Conservation (phyloP, 2,113 vertebrate genomes). For the Ptilorrhoa leucosticta region DNA sequence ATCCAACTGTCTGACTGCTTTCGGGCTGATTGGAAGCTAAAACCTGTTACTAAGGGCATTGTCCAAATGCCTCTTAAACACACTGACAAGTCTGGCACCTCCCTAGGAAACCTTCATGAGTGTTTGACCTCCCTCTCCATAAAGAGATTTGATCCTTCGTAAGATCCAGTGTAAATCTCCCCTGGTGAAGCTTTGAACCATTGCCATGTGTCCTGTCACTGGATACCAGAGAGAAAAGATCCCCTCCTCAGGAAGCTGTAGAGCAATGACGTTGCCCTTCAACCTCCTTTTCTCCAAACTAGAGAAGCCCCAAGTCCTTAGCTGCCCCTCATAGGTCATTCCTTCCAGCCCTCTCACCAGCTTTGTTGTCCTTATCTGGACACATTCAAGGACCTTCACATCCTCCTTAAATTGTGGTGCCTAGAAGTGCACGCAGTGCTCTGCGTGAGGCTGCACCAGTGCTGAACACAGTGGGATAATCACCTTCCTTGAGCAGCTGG, state of each 20-base stretch:
- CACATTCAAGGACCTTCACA: neutral
- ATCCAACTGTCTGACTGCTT: neutral
- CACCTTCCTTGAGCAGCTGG: neutral
- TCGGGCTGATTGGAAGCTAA: neutral
- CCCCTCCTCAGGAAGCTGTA: neutral
- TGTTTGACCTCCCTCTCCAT: neutral
- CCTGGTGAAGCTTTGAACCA: neutral
- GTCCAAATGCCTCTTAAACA: neutral
- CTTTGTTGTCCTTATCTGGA: neutral
- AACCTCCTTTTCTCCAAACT: neutral
- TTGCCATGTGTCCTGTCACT: neutral
- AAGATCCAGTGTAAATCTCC: neutral
- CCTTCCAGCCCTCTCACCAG: neutral
- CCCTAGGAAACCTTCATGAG: neutral
- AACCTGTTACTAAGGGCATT: neutral
- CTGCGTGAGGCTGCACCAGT: neutral
- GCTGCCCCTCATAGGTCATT: neutral
- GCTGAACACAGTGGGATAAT: neutral
- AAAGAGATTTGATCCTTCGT: neutral
- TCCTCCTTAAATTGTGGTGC: neutral
- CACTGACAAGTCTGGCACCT: neutral
- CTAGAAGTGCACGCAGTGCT: neutral
- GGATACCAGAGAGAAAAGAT: neutral
- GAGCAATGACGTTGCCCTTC: neutral
- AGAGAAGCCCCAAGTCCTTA: neutral